These are phyloP conservation scores for Thalpophila matura DNA, from an alignment of 2,888 invertebrate genomes.

Conservation along the genomic window DNA sequence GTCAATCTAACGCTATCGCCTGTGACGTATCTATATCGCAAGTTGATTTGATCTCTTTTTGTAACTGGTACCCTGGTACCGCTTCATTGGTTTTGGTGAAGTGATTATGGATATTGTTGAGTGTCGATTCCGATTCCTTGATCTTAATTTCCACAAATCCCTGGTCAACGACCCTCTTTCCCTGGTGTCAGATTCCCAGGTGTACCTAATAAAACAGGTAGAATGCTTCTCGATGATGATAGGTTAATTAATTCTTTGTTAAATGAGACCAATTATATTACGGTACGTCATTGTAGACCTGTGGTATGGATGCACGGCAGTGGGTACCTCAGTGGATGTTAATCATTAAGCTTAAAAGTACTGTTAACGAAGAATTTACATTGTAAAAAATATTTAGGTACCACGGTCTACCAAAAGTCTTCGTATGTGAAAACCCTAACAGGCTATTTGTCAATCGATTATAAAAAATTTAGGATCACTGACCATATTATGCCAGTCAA, in stretches of 20 bases:
- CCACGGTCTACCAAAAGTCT: background rate
- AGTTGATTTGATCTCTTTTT: constrained; percentile 52
- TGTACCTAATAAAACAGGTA: no score
- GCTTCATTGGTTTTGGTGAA: constrained; percentile 45
- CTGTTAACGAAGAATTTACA: background rate
- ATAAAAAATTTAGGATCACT: constrained; percentile 46
- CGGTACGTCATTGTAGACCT: no score
- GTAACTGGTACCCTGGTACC: constrained; percentile 46
- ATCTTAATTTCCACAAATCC: constrained; percentile 1
- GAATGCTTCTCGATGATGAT: no score
- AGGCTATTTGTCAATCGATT: constrained; percentile 63
- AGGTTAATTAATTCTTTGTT: no score
- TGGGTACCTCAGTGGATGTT: no score
- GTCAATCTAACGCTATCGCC: constrained; percentile 80
- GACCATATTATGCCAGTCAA: constrained; percentile 49
- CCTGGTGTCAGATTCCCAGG: no score
- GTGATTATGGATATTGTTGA: constrained; percentile 19
- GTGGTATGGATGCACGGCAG: no score
- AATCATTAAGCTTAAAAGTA: background rate
- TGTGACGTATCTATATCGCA: constrained; percentile 71
- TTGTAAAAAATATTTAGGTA: no score
- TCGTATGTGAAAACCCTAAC: constrained; percentile 10
- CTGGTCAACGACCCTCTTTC: no score
- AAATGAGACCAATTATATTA: no score
- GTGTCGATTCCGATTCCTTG: constrained; percentile 18